A percentile compares a stretch with the other conserved stretches of the same genome.
Evolutionary conservation across 2,888 invertebrate genomes (phyloP).

Genomic region (Eupithecia centaureata): DNA sequence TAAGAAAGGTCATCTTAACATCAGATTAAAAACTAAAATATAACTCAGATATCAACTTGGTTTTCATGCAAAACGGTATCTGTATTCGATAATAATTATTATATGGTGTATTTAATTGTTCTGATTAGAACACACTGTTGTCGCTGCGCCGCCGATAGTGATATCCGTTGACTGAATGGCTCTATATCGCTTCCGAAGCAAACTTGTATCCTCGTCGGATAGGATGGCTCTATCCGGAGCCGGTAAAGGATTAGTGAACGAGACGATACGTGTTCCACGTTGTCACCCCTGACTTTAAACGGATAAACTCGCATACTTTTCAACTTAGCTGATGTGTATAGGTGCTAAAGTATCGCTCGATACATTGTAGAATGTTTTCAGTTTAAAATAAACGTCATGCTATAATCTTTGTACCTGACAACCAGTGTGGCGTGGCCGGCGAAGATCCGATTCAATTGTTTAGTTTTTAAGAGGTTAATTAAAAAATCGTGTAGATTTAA

Average conservation of each 20-base stretch:
- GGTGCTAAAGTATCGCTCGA: background rate
- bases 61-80: too few relatives aligned
- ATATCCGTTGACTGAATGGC: slow-evolving; percentile 19
- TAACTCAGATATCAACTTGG: too few relatives aligned
- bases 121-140: background rate
- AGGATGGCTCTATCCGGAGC: slow-evolving; percentile 50
- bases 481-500: too few relatives aligned
- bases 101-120: too few relatives aligned
- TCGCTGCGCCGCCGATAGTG: background rate
- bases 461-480: too few relatives aligned
- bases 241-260: slow-evolving; percentile 66
- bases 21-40: too few relatives aligned
- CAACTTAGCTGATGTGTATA: slow-evolving; percentile 34
- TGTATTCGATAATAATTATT: too few relatives aligned
- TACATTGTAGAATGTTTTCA: background rate
- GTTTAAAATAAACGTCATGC: too few relatives aligned
- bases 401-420: too few relatives aligned
- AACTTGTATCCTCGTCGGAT: slow-evolving; percentile 55
- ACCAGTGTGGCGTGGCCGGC: too few relatives aligned
- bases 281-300: slow-evolving; percentile 65
- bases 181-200: slow-evolving; percentile 51
- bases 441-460: too few relatives aligned
- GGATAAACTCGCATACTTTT: slow-evolving; percentile 57
- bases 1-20: too few relatives aligned
- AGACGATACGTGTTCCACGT: slow-evolving; percentile 61